Percentiles rank a stretch among this genome's conserved stretches.
Evolutionary conservation across 2,113 vertebrate genomes (phyloP).

Genomic region (Nesoenas mayeri): DNA sequence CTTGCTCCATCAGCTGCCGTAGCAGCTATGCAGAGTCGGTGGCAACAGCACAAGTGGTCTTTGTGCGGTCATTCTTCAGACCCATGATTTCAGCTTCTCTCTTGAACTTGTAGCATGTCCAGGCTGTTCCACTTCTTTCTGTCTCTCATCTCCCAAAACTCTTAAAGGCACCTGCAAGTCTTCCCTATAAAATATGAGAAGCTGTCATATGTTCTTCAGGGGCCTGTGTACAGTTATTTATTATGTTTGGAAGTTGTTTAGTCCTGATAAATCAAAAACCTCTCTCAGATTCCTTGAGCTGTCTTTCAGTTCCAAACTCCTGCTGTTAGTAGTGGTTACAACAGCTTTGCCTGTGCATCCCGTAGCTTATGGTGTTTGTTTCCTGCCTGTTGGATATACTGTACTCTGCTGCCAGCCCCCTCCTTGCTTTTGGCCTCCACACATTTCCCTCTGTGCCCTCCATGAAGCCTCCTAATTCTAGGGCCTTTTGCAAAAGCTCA

Average conservation of each 20-base stretch:
- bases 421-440: neutral
- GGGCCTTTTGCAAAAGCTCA: neutral
- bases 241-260: neutral
- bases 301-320: neutral
- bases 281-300: neutral
- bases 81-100: rapidly evolving
- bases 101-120: neutral
- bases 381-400: neutral
- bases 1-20: neutral
- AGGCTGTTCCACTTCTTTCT: neutral
- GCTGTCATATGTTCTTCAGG: neutral
- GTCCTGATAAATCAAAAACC: neutral
- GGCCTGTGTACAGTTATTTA: neutral
- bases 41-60: neutral
- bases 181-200: neutral
- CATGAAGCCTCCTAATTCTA: neutral
- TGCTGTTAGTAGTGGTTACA: neutral
- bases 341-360: neutral
- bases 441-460: neutral
- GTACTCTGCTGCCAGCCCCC: neutral
- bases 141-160: neutral
- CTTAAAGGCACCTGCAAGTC: neutral
- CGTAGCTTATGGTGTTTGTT: neutral
- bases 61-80: neutral
- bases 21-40: neutral